Conservation (phyloP, 2,888 invertebrate genomes). For the Sericinus montela region DNA sequence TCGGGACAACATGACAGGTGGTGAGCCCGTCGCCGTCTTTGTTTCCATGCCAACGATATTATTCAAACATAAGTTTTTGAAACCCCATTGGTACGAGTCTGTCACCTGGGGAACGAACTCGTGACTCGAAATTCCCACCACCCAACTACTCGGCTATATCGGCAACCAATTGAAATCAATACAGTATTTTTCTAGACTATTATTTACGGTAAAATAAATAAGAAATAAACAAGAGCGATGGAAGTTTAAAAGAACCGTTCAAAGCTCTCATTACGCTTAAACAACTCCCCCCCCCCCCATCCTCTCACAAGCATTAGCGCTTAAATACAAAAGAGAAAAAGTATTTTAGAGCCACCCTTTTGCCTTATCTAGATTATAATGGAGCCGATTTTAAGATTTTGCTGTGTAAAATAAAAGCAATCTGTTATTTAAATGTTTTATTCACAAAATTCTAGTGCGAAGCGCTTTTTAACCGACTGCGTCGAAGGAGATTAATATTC, state of each 20-base stretch:
- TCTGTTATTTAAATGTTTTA: not conserved
- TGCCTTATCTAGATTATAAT: conserved; percentile 4
- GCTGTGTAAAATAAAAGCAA: not conserved
- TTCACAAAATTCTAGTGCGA: not conserved
- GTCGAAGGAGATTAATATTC: no score
- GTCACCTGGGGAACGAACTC: no score
- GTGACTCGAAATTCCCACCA: no score
- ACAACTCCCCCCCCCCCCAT: not conserved
- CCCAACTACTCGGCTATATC: no score
- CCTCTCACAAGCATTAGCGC: not conserved
- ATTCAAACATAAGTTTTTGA: no score
- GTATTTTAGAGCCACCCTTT: not conserved
- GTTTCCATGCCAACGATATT: no score
- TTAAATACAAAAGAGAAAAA: conserved; percentile 5
- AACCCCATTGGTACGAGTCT: no score
- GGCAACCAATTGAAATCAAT: no score
- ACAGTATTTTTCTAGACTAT: no score
- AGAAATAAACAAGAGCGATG: not conserved
- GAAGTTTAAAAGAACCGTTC: not conserved
- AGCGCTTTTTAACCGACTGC: no score
- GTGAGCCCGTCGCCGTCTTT: no score
- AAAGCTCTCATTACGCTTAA: not conserved
- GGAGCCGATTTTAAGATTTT: not conserved
- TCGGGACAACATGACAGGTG: no score
- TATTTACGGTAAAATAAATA: not conserved